Evolutionary conservation across 2,797 vertebrate species (phyloP).

Genomic region (Myripristis jacobus): DNA sequence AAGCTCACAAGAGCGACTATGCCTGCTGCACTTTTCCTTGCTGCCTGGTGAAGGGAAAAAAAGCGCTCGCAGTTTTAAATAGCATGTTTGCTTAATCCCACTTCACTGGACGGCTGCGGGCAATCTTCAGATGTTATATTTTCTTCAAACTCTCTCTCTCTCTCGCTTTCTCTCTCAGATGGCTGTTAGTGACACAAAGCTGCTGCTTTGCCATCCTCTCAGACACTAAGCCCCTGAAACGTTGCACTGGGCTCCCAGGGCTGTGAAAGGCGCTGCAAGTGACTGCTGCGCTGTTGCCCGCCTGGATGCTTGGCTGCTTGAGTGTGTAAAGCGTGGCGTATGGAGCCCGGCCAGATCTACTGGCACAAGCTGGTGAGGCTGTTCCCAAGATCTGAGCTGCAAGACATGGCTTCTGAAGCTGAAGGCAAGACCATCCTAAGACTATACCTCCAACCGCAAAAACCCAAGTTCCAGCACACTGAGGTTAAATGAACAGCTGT

Average conservation of each 20-base stretch:
- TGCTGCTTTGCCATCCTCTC: slow-evolving; percentile 55
- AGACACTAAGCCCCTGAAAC: slow-evolving; percentile 59
- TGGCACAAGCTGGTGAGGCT: slow-evolving; percentile 37
- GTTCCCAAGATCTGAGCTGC: slow-evolving; percentile 34
- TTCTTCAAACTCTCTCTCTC: slow-evolving; percentile 37
- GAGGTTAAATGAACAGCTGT: background rate
- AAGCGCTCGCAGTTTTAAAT: slow-evolving; percentile 73
- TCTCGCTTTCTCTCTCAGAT: slow-evolving; percentile 49
- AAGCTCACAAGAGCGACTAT: slow-evolving; percentile 71
- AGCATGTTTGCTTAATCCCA: slow-evolving; percentile 78
- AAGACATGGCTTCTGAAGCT: slow-evolving; percentile 36
- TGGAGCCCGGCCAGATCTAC: slow-evolving; percentile 52
- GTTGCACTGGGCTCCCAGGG: slow-evolving; percentile 35
- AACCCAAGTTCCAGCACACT: background rate
- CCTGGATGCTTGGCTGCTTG: slow-evolving; percentile 25
- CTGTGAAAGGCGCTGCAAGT: slow-evolving; percentile 18
- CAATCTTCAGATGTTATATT: slow-evolving; percentile 72
- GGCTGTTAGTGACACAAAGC: slow-evolving; percentile 72
- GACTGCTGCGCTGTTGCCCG: slow-evolving; percentile 27
- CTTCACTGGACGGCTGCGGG: slow-evolving; percentile 70
- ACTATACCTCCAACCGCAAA: slow-evolving; percentile 4
- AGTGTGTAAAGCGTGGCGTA: slow-evolving; percentile 25
- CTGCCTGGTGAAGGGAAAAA: slow-evolving; percentile 48
- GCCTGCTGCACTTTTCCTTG: slow-evolving; percentile 64
- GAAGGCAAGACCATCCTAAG: slow-evolving; percentile 23